Evolutionary conservation across 1,140 invertebrate genomes (phyloP).

Genomic region (Homalodisca vitripennis): DNA sequence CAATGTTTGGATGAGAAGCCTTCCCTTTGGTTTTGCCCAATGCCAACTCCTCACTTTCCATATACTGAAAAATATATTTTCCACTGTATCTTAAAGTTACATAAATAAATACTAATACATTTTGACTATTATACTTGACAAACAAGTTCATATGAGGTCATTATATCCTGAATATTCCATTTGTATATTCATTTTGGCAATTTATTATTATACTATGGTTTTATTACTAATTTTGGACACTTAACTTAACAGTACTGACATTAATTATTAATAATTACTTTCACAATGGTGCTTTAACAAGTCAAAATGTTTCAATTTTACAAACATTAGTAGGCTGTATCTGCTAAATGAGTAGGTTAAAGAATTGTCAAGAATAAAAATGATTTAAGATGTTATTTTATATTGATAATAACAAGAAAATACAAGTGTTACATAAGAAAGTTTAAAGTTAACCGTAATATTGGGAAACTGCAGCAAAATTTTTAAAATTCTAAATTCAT

Average conservation of each 20-base stretch:
- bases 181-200: neutral
- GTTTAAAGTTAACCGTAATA: too few species aligned
- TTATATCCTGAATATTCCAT: neutral
- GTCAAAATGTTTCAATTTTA: too few species aligned
- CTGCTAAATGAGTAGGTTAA: too few species aligned
- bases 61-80: neutral
- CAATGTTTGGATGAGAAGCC: neutral
- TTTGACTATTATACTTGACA: neutral
- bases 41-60: neutral
- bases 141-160: neutral
- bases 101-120: neutral
- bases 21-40: neutral
- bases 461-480: too few species aligned
- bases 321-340: too few species aligned
- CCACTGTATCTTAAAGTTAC: neutral
- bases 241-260: neutral
- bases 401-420: too few species aligned
- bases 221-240: neutral
- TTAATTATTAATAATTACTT: too few species aligned
- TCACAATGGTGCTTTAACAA: too few species aligned
- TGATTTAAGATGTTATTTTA: too few species aligned
- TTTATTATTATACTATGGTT: neutral
- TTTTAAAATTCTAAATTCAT: too few species aligned
- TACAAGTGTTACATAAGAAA: too few species aligned
- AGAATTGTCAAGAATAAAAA: too few species aligned